Percentiles rank a stretch among this genome's conserved stretches.
phyloP scores from a whole-genome alignment of 2,888 invertebrate genomes.

The Apeira syringaria region DNA sequence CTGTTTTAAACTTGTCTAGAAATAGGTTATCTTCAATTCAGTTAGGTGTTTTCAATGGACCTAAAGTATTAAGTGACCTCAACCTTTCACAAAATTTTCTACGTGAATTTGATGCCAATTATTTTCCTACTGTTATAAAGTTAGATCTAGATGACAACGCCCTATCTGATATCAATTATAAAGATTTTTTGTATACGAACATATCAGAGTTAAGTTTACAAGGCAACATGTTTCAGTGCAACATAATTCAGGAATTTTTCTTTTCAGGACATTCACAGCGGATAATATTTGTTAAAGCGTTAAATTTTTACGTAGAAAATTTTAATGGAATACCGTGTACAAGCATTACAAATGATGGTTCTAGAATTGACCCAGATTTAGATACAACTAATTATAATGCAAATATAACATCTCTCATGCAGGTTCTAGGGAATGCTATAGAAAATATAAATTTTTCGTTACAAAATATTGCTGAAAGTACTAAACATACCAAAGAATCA shows the following conservation, averaged over 20 bases:
- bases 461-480: slow-evolving; percentile 12
- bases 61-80: slow-evolving; percentile 17
- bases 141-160: slow-evolving; percentile 29
- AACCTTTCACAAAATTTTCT: slow-evolving; percentile 29
- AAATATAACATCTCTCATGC: slow-evolving; percentile 18
- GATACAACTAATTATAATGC: slow-evolving; percentile 10
- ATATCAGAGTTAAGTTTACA: slow-evolving; percentile 25
- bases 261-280: slow-evolving; percentile 10
- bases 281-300: slow-evolving; percentile 9
- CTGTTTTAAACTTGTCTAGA: too few relatives aligned
- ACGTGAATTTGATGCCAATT: slow-evolving; percentile 22
- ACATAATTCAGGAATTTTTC: slow-evolving; percentile 24
- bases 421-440: slow-evolving; percentile 13
- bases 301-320: slow-evolving; percentile 27
- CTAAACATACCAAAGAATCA: slow-evolving; percentile 5
- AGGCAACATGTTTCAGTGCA: slow-evolving; percentile 29
- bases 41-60: slow-evolving; percentile 16
- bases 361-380: slow-evolving; percentile 1
- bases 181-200: slow-evolving; percentile 15
- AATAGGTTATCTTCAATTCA: too few relatives aligned
- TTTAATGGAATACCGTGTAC: slow-evolving; percentile 27
- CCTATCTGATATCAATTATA: slow-evolving; percentile 20
- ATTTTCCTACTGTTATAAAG: slow-evolving; percentile 7
- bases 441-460: slow-evolving; percentile 15
- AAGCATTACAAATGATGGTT: slow-evolving; percentile 1